phyloP scores from a whole-genome alignment of 2,888 invertebrate species.

The Erebia epiphron region DNA sequence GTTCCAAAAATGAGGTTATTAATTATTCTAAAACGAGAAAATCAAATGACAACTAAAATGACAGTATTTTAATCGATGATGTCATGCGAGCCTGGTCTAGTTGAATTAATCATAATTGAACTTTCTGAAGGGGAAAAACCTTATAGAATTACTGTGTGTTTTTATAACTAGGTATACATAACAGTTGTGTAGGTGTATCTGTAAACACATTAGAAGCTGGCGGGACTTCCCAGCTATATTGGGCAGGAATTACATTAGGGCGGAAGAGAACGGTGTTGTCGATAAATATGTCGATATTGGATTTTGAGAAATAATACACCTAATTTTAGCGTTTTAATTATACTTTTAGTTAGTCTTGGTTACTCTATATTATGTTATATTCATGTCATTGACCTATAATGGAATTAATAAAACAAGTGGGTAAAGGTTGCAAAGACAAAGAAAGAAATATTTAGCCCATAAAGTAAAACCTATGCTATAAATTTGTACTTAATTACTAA shows the following conservation, averaged over 20 bases:
- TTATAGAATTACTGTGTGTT: no score
- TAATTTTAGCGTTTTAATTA: background rate
- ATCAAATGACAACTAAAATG: no score
- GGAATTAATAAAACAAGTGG: no score
- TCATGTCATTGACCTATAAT: no score
- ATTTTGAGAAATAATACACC: background rate
- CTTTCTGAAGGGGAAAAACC: background rate
- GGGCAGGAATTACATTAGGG: conserved; percentile 13
- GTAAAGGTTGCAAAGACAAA: no score
- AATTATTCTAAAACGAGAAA: no score
- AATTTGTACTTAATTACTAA: no score
- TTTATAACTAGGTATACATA: background rate
- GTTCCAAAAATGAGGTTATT: no score
- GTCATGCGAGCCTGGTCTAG: background rate
- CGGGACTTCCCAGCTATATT: conserved; percentile 13
- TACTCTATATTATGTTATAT: background rate
- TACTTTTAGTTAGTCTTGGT: no score
- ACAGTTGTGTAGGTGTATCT: background rate
- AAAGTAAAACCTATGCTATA: no score
- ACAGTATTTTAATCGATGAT: background rate
- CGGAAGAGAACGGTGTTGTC: background rate
- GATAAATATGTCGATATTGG: conserved; percentile 4
- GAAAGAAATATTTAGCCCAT: no score
- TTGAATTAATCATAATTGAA: background rate
- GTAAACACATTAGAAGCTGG: background rate